phyloP scores from a whole-genome alignment of 2,888 invertebrate genomes.

The Rotaria sp. region DNA sequence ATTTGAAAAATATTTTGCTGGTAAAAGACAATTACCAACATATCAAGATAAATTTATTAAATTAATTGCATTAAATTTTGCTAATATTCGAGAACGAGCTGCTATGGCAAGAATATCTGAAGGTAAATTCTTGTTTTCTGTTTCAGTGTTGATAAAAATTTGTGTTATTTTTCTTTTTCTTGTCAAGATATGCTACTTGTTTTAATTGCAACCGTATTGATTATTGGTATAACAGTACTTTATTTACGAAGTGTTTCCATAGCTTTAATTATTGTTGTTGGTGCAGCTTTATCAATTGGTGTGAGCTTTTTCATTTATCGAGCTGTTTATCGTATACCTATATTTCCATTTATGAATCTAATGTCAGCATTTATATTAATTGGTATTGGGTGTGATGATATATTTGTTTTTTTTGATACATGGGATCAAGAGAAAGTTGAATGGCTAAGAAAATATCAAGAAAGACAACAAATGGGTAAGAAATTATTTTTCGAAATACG shows the following conservation, averaged over 20 bases:
- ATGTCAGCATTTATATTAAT: constrained; percentile 72
- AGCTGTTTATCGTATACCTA: constrained; percentile 71
- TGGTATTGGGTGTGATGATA: constrained; percentile 87
- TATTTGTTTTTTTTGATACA: constrained; percentile 73
- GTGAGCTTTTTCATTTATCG: constrained; percentile 41
- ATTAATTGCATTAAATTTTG: constrained; percentile 35
- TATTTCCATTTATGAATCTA: constrained; percentile 96
- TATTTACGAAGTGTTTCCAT: constrained; percentile 41
- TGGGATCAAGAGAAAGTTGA: constrained; percentile 66
- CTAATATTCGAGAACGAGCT: constrained; percentile 29
- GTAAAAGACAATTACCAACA: constrained; percentile 5
- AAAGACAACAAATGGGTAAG: background rate
- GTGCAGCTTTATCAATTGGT: constrained; percentile 42
- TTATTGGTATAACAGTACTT: constrained; percentile 40
- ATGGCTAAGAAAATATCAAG: constrained; percentile 48
- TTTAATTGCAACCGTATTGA: constrained; percentile 40
- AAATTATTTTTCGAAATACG: background rate
- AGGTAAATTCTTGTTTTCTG: background rate
- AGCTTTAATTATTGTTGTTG: constrained; percentile 39
- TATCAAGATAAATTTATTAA: background rate
- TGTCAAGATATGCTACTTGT: constrained; percentile 42
- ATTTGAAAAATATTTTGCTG: constrained; percentile 28
- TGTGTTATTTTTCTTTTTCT: background rate
- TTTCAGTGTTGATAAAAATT: background rate
- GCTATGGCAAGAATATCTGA: constrained; percentile 35